A percentile compares a stretch with the other conserved stretches of the same genome.
phyloP scores from a whole-genome alignment of 2,888 invertebrate genomes.

The Eretmocerus hayati region DNA sequence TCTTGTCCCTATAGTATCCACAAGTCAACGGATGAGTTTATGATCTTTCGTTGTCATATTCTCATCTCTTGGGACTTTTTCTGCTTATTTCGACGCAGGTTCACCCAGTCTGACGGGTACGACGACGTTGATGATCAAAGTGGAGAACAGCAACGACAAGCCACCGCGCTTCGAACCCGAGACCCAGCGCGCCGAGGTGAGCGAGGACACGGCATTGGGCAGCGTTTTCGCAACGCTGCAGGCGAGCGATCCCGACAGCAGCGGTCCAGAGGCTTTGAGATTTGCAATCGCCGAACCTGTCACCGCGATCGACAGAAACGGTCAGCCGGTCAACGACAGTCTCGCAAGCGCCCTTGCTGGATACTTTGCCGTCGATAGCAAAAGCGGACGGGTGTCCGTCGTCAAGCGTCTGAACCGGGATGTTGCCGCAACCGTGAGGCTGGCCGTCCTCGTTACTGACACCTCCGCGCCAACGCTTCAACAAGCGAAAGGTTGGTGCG shows the following conservation, averaged over 20 bases:
- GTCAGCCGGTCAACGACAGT: conserved; percentile 57
- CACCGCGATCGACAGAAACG: conserved; percentile 75
- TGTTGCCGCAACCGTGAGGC: conserved; percentile 66
- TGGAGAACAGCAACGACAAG: conserved; percentile 84
- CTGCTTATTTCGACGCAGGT: too few relatives aligned
- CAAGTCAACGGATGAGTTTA: too few relatives aligned
- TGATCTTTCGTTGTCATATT: too few relatives aligned
- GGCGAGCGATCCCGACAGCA: conserved; percentile 75
- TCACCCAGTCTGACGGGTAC: conserved; percentile 76
- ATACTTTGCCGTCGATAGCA: conserved; percentile 59
- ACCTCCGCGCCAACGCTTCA: conserved; percentile 72
- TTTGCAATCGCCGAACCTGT: conserved; percentile 64
- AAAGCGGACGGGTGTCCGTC: conserved; percentile 59
- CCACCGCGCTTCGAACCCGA: conserved; percentile 73
- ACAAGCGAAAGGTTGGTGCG: conserved; percentile 61
- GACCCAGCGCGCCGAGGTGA: conserved; percentile 70
- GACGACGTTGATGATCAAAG: conserved; percentile 68
- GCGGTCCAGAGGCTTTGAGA: conserved; percentile 59
- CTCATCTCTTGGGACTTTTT: too few relatives aligned
- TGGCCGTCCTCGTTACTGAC: conserved; percentile 75
- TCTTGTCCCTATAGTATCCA: too few relatives aligned
- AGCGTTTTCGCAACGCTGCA: conserved; percentile 64
- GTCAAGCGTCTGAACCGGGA: conserved; percentile 58
- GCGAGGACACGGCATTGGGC: conserved; percentile 71
- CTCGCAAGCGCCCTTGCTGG: conserved; percentile 50